Conservation (phyloP, 2,113 vertebrate species). For the Desmodus rotundus region DNA sequence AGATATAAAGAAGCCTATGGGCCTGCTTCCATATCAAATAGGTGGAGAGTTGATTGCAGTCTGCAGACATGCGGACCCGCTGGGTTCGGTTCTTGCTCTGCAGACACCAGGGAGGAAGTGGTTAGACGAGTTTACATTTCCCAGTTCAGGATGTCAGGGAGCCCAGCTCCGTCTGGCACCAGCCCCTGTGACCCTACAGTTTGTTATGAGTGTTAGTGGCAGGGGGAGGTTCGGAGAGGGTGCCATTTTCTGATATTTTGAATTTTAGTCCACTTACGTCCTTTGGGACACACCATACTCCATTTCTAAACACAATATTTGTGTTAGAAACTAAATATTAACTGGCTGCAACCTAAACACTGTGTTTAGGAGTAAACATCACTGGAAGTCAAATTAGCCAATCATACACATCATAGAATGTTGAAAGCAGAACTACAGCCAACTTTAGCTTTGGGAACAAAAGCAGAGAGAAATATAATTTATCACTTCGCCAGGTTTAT, state of each 20-base stretch:
- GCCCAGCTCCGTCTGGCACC: background rate
- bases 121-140: background rate
- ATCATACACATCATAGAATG: background rate
- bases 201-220: background rate
- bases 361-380: background rate
- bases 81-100: background rate
- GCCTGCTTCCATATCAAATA: background rate
- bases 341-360: background rate
- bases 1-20: background rate
- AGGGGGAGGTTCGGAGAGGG: background rate
- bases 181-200: background rate
- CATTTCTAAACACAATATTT: background rate
- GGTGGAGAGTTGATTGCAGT: background rate
- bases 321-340: too few relatives aligned
- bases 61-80: background rate
- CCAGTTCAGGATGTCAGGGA: background rate
- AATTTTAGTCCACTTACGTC: background rate
- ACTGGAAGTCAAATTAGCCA: background rate
- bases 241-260: background rate
- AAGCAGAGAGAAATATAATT: background rate
- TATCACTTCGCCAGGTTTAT: background rate
- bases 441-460: background rate
- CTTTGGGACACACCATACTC: background rate
- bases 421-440: background rate
- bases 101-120: background rate